Percentiles rank a stretch among this genome's conserved stretches.
Evolutionary conservation across 1,140 invertebrate species (phyloP).

Genomic region (Drosophila ohnishii): DNA sequence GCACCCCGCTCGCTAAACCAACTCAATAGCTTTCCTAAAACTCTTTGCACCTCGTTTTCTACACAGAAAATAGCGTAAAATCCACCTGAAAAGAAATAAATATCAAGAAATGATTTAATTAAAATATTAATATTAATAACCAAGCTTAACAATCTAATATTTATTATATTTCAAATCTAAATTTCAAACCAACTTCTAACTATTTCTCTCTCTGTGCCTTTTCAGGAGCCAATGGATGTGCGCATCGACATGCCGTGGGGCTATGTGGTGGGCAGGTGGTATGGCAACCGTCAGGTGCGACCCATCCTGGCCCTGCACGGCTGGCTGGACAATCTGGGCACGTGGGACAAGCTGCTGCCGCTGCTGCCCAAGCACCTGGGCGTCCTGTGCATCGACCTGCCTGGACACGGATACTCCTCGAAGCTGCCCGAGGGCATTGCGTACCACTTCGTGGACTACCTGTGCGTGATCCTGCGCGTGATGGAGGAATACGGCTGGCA

Average conservation of each 20-base stretch:
- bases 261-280: conserved; percentile 88
- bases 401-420: conserved; percentile 89
- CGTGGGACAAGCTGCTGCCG: conserved; percentile 88
- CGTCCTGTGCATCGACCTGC: conserved; percentile 88
- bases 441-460: conserved; percentile 86
- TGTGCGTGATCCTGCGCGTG: conserved; percentile 85
- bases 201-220: background rate
- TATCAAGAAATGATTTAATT: background rate
- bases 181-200: background rate
- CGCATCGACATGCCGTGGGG: conserved; percentile 87
- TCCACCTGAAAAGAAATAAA: background rate
- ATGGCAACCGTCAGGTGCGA: conserved; percentile 86
- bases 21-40: conserved; percentile 6
- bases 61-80: background rate
- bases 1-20: background rate
- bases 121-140: background rate
- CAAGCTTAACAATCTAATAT: background rate
- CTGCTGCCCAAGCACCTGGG: conserved; percentile 85
- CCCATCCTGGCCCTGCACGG: conserved; percentile 90
- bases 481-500: conserved; percentile 88
- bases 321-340: conserved; percentile 90
- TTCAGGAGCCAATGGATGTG: conserved; percentile 85
- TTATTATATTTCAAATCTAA: background rate
- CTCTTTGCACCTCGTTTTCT: background rate
- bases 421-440: conserved; percentile 86